phyloP scores from a whole-genome alignment of 1,140 invertebrate species.

The Micrasema longulum region DNA sequence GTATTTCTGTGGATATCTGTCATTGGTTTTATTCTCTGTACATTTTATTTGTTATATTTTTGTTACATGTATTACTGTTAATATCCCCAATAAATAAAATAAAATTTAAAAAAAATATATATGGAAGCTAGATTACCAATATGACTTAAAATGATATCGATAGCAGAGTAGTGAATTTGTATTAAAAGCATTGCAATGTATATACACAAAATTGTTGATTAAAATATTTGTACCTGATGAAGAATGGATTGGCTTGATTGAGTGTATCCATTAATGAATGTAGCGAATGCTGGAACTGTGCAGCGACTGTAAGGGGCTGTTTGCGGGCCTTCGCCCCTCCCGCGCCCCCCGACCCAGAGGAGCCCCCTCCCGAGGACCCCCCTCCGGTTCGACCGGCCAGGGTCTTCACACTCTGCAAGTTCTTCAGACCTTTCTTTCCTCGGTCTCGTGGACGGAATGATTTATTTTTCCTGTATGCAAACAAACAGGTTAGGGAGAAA shows the following conservation, averaged over 20 bases:
- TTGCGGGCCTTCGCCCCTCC: constrained; percentile 79
- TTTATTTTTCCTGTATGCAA: constrained; percentile 95
- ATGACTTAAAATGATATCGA: no score
- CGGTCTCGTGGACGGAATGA: constrained; percentile 85
- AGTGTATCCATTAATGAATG: constrained; percentile 93
- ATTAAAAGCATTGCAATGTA: no score
- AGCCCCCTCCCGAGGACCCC: constrained; percentile 56
- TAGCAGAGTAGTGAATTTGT: no score
- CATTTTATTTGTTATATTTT: no score
- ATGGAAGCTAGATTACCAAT: no score
- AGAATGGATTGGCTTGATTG: constrained; percentile 96
- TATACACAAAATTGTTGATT: no score
- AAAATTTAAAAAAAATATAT: no score
- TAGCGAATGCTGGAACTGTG: constrained; percentile 94
- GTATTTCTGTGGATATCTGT: no score
- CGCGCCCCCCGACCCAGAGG: constrained; percentile 66
- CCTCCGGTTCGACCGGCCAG: constrained; percentile 79
- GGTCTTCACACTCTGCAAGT: constrained; percentile 90
- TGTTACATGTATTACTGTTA: no score
- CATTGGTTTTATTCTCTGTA: no score
- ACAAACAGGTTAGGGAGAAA: no score
- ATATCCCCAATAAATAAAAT: no score
- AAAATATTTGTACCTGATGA: constrained; percentile 90
- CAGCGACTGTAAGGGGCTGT: constrained; percentile 91
- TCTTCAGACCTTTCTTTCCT: constrained; percentile 85